Evolutionary conservation across 2,888 invertebrate species (phyloP).

Genomic region (Agrilus mali): DNA sequence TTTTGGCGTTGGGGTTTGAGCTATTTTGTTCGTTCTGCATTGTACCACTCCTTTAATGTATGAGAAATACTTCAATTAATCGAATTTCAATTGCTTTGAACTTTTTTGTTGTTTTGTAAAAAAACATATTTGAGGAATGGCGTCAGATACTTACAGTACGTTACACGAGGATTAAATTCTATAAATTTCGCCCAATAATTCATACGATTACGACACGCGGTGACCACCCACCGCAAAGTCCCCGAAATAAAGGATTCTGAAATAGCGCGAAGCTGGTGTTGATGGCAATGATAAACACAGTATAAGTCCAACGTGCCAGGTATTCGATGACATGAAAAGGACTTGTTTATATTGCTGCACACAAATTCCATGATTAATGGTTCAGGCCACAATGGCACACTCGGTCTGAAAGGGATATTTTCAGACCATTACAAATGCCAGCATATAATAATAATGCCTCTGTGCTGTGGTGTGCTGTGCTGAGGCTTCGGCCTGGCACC

Average conservation of each 20-base stretch:
- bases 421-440: constrained; percentile 25
- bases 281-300: constrained; percentile 38
- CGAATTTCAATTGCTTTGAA: no score
- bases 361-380: constrained; percentile 35
- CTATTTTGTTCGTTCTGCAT: no score
- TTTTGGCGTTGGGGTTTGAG: no score
- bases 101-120: no score
- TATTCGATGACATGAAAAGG: constrained; percentile 40
- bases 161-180: no score
- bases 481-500: constrained; percentile 20
- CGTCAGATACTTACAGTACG: no score
- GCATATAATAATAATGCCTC: constrained; percentile 14
- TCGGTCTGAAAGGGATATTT: constrained; percentile 23
- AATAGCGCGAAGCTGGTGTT: constrained; percentile 32
- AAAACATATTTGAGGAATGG: no score
- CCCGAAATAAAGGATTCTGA: constrained; percentile 14
- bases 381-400: constrained; percentile 24
- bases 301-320: constrained; percentile 35
- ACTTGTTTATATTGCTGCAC: constrained; percentile 38
- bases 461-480: no score
- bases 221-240: constrained; percentile 26
- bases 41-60: no score
- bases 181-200: background rate
- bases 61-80: no score
- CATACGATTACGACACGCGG: constrained; percentile 2